Evolutionary conservation across 1,140 invertebrate genomes (phyloP), one percentile per base, ranked within the genome.

Genomic region (Coenobita brevimanus): DNA sequence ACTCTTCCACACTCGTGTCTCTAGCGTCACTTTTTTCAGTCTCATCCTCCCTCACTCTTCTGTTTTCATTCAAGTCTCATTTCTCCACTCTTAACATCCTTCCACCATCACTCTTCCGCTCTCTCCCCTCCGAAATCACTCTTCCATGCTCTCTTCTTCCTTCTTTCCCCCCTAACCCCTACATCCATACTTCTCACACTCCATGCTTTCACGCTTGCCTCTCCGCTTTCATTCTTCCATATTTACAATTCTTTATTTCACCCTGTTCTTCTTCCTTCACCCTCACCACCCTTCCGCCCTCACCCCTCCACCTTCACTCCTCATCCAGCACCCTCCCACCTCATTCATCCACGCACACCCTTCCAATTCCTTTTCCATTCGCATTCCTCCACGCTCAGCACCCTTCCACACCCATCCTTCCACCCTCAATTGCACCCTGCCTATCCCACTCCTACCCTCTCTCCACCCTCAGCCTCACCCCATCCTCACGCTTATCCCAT

Each of bases 41-140:
- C 71, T 75, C 71, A n/a, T 36, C 38, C 71, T 75, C 71, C 38
- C 71, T 36, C 38, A 30, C 27, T 36, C 38, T 75, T 36, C n/a
- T 36, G 27, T 36, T 41, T 36, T 75, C 71, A 30, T 36, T 75
- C 71, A 30, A 24, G n/a, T 64, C 62, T 64, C 3, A 24, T 30
- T 64, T 30, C 30, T n/a, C 30, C 62, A 13, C 54, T 57, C 10
- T 57, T n/a, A 13, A 10, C n/a, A n/a, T 57, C 54, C n/a, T n/a
- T 57, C 10, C n/a, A 10, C n/a, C 54, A 13, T 10, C n/a, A 10
- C n/a, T n/a, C n/a, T 10, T 57, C 54, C n/a, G 54, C 54, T 57
- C 10, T 57, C 54, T 57, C 54, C n/a, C 10, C 38, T 30, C 2
- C 38, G 4, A 30, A 3, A 6, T n/a, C 30, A 6, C 62, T 64